Base-by-base conservation (phyloP, 2,113 vertebrate genomes). In the Tympanuchus pallidicinctus region DNA sequence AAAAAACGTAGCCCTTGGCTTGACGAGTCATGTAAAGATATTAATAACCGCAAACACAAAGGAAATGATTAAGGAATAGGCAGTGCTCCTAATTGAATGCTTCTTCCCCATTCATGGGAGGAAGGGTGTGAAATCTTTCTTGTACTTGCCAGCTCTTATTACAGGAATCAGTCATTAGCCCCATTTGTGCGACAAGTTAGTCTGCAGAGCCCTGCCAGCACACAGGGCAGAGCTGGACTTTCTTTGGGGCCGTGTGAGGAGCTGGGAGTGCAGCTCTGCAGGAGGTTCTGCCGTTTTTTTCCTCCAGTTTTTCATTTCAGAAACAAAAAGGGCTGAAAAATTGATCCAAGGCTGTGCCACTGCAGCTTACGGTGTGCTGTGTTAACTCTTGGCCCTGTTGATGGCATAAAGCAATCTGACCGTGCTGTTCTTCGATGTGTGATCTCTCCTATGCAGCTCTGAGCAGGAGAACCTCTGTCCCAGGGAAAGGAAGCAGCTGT, bases 1-100 rank as follows among this genome's bases (percentile, higher is more conserved):
- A 79, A 95, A 86, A 86, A 94, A 47, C 63, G 43, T 94, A 86
- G 94, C 94, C 84, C 36, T 3, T 92, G 92, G 94, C 92, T 71
- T 78, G 84, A 64, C 47, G 61, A 52, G 57, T 79, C 63, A 48
- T 59, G 57, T 57, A 18, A 47, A 59, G 88, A 67, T 95, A 95
- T 91, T 91, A 91, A 94, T 91, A 94, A 75, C 88, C 67, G 18
- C 5, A 25, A 54, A 76, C 67, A 92, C 90, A 92, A 91, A 91
- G 88, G 90, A 78, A 71, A 71, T 60, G 76, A 91, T 82, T 89
- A 92, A 54, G 67, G 64, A 70, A 47, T 4, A 90, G 84, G 84
- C 94, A 92, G 72, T 11, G 87, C 50, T 88, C 92, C 81, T 92
- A 88, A 93, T 71, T 82, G 90, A 71, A 61, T 47, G 67, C 80